Evolutionary conservation across 1,140 invertebrate species (phyloP).

Genomic region (Drosophila subpulchrella): DNA sequence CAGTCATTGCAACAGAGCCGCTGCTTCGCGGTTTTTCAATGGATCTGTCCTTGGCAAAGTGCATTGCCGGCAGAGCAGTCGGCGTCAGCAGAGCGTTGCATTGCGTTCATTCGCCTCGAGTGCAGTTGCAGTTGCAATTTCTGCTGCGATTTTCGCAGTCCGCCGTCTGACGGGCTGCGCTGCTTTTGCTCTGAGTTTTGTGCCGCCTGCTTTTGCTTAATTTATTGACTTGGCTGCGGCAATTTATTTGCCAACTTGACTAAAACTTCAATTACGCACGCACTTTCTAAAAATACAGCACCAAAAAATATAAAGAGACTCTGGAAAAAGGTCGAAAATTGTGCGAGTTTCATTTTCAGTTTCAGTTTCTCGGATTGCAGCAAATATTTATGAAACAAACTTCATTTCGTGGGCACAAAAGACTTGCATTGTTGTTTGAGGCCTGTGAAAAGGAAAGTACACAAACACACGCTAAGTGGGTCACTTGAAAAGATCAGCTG

Average conservation of each 20-base stretch:
- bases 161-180: neutral
- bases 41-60: constrained; percentile 84
- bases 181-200: constrained; percentile 11
- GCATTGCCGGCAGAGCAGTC: constrained; percentile 71
- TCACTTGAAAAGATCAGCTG: constrained; percentile 81
- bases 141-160: constrained; percentile 2
- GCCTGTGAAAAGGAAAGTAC: constrained; percentile 74
- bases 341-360: constrained; percentile 12
- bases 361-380: constrained; percentile 25
- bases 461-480: constrained; percentile 68
- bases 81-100: constrained; percentile 43
- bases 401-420: constrained; percentile 54
- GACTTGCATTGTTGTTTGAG: constrained; percentile 58
- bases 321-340: constrained; percentile 30
- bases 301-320: constrained; percentile 13
- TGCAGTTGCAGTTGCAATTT: constrained; percentile 41
- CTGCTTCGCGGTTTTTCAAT: constrained; percentile 72
- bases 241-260: constrained; percentile 76
- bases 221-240: constrained; percentile 75
- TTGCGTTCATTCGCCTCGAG: constrained; percentile 57
- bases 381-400: constrained; percentile 80
- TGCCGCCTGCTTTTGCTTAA: constrained; percentile 57
- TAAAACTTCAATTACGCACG: constrained; percentile 71
- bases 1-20: constrained; percentile 39
- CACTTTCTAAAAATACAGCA: constrained; percentile 74